phyloP scores from a whole-genome alignment of 2,113 vertebrate species.

The Centrocercus urophasianus region DNA sequence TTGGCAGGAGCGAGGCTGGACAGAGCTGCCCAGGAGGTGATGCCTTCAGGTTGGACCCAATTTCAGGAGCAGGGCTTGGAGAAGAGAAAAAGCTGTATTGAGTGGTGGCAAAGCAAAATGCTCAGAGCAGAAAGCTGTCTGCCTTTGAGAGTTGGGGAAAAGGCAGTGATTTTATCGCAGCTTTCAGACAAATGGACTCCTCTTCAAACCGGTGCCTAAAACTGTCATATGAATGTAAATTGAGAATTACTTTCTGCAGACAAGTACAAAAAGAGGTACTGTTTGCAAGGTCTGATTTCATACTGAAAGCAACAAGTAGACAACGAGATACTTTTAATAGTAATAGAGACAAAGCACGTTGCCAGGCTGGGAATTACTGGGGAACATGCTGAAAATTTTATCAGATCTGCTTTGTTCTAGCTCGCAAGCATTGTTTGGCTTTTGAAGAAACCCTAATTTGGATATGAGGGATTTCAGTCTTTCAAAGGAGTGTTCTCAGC shows the following conservation, averaged over 20 bases:
- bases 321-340: background rate
- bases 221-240: background rate
- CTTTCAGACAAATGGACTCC: background rate
- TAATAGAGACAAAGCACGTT: background rate
- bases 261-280: background rate
- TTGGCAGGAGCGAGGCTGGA: background rate
- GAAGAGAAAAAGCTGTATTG: background rate
- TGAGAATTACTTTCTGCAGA: conserved; percentile 1
- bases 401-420: background rate
- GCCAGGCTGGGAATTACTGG: background rate
- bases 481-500: background rate
- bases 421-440: background rate
- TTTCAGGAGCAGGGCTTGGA: background rate
- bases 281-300: background rate
- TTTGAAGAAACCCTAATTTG: background rate
- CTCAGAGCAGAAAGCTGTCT: background rate
- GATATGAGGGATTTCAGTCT: background rate
- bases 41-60: background rate
- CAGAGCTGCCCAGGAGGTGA: background rate
- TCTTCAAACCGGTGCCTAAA: background rate
- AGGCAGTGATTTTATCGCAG: background rate
- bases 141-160: background rate
- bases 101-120: background rate
- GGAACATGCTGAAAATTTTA: background rate
- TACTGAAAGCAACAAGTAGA: background rate